phyloP scores from a whole-genome alignment of 2,797 vertebrate species.

The Lutjanus argentimaculatus region DNA sequence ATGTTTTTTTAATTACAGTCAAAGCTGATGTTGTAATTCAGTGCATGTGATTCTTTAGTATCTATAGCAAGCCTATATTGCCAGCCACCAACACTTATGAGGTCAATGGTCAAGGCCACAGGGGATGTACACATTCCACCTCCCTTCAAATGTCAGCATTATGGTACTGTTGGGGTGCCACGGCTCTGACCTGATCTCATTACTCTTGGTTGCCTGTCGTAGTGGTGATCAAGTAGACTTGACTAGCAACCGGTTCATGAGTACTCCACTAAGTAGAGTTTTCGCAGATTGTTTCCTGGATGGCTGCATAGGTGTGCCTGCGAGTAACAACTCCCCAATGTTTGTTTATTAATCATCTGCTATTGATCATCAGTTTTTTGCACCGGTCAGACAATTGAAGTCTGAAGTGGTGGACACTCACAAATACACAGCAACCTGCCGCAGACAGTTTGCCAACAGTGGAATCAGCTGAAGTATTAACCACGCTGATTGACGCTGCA shows the following conservation, averaged over 20 bases:
- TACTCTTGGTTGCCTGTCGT: neutral
- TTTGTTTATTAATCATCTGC: no score
- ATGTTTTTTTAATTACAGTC: constrained; percentile 10
- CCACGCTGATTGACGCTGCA: no score
- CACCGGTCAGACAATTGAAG: no score
- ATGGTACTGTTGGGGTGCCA: neutral
- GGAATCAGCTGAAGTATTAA: no score
- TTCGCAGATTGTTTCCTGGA: no score
- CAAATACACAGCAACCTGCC: no score
- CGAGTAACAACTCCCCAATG: no score
- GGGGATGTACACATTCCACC: constrained; percentile 20
- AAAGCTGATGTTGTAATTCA: neutral
- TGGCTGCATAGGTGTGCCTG: no score
- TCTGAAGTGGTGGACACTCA: no score
- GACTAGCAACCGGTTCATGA: neutral
- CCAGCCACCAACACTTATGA: constrained; percentile 4
- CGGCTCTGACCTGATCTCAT: constrained; percentile 9
- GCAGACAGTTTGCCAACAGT: no score
- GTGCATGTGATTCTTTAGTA: neutral
- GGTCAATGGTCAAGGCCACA: constrained; percentile 33
- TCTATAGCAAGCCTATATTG: neutral
- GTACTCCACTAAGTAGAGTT: no score
- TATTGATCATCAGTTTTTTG: no score
- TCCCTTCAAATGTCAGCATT: constrained; percentile 21
- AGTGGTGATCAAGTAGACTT: neutral